Percentiles rank a stretch among this genome's conserved stretches.
These are phyloP conservation scores for Tiliqua scincoides DNA, from an alignment of 2,113 vertebrate genomes.

Conservation along the genomic window DNA sequence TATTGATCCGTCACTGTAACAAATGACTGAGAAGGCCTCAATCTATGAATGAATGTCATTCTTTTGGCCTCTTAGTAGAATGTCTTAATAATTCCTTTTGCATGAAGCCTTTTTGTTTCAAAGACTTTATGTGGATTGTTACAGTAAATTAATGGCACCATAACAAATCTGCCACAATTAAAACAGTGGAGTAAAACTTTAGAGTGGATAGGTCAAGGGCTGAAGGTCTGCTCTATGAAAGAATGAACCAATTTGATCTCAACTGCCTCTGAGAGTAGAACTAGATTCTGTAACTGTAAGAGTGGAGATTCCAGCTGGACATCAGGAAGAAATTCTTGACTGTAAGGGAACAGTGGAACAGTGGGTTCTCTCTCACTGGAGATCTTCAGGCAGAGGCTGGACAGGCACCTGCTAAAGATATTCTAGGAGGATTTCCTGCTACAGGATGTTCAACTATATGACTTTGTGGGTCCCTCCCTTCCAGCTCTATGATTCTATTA, in stretches of 20 bases:
- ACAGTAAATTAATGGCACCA: constrained; percentile 36
- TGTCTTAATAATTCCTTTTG: constrained; percentile 40
- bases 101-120: constrained; percentile 25
- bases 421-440: no score
- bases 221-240: constrained; percentile 20
- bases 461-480: no score
- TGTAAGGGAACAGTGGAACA: no score
- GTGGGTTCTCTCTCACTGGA: no score
- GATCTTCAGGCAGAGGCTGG: no score
- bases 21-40: background rate
- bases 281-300: no score
- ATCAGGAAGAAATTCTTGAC: no score
- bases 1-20: background rate
- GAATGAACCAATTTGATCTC: background rate
- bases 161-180: constrained; percentile 36
- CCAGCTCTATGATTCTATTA: no score
- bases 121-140: background rate
- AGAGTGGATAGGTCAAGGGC: constrained; percentile 15
- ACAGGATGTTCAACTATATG: no score
- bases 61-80: background rate
- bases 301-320: no score
- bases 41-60: constrained; percentile 44
- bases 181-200: constrained; percentile 49
- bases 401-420: no score
- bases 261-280: no score